phyloP scores from a whole-genome alignment of 2,113 vertebrate genomes.

The Pituophis catenifer region DNA sequence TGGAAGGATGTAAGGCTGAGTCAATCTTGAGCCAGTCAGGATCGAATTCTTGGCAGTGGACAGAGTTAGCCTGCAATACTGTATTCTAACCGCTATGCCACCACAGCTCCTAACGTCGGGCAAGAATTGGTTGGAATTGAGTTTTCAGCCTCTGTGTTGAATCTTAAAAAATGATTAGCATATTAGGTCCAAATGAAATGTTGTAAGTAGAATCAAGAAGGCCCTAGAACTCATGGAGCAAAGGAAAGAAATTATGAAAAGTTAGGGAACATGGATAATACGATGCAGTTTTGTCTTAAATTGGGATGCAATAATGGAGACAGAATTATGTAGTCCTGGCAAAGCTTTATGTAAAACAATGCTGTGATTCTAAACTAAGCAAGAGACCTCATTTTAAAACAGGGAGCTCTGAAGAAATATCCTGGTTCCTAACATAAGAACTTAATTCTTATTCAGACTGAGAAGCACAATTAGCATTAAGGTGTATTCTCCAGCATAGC shows the following conservation, averaged over 20 bases:
- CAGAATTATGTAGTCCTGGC: neutral
- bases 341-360: neutral
- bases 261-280: neutral
- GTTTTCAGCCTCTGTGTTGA: neutral
- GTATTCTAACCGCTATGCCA: neutral
- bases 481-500: neutral
- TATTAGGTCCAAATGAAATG: neutral
- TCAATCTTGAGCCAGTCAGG: neutral
- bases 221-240: neutral
- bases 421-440: neutral
- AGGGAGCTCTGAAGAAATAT: neutral
- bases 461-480: neutral
- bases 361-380: neutral
- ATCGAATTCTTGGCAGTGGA: neutral
- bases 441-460: neutral
- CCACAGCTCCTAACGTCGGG: neutral
- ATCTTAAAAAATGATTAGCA: neutral
- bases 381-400: neutral
- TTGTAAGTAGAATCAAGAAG: neutral
- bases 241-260: neutral
- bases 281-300: neutral
- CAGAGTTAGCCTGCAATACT: neutral
- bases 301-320: neutral
- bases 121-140: neutral
- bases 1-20: neutral